A percentile compares a stretch with the other conserved stretches of the same genome.
Evolutionary conservation across 2,888 invertebrate genomes (phyloP).

Genomic region (Caenorhabditis sulstoni): DNA sequence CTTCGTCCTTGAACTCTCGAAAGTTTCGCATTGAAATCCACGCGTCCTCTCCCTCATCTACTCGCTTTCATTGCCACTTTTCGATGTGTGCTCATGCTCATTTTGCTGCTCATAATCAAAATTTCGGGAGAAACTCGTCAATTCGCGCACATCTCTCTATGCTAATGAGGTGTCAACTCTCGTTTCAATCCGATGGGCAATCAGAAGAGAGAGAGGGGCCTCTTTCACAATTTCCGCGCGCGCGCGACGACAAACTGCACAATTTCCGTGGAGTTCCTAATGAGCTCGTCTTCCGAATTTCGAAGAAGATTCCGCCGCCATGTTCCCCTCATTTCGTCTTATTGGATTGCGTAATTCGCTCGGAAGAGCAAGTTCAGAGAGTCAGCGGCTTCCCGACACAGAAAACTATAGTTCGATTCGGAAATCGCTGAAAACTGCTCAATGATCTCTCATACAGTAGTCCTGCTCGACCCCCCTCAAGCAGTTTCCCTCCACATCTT

Average conservation of each 20-base stretch:
- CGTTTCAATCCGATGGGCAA: slow-evolving; percentile 56
- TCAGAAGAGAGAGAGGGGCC: slow-evolving; percentile 27
- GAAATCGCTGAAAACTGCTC: too few relatives aligned
- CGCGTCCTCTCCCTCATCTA: neutral
- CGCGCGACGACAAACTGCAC: slow-evolving; percentile 40
- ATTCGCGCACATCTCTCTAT: slow-evolving; percentile 50
- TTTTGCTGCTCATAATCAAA: slow-evolving; percentile 13
- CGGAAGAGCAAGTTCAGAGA: neutral
- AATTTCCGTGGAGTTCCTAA: slow-evolving; percentile 51
- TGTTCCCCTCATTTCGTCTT: slow-evolving; percentile 28
- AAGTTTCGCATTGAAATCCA: too few relatives aligned
- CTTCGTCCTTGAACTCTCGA: too few relatives aligned
- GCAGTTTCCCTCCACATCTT: too few relatives aligned
- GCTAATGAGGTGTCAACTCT: slow-evolving; percentile 60
- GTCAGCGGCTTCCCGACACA: too few relatives aligned
- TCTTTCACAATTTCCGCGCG: slow-evolving; percentile 51
- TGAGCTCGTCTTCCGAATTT: slow-evolving; percentile 46
- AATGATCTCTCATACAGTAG: too few relatives aligned
- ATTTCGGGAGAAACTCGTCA: slow-evolving; percentile 46
- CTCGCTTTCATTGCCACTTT: too few relatives aligned
- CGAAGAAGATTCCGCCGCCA: slow-evolving; percentile 36
- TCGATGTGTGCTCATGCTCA: slow-evolving; percentile 15
- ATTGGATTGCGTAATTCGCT: slow-evolving; percentile 45
- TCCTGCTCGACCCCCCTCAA: too few relatives aligned
- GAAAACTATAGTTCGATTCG: too few relatives aligned